Conservation (phyloP, 2,113 vertebrate species). For the Polypterus senegalus region DNA sequence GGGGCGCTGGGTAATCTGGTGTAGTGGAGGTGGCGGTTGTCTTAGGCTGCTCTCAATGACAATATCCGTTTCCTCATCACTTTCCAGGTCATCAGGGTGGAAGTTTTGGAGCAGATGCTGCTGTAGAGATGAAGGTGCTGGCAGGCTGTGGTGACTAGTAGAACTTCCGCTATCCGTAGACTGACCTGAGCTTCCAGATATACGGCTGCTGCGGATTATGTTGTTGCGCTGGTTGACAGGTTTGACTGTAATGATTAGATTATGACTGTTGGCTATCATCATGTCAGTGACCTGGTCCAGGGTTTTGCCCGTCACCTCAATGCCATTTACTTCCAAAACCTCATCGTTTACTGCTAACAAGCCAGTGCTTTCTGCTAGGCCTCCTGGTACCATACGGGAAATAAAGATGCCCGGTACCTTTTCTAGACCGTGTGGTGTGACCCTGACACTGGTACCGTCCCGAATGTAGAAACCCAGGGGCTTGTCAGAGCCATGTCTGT, state of each 20-base stretch:
- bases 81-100: slow-evolving; percentile 79
- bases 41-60: slow-evolving; percentile 81
- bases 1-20: slow-evolving; percentile 15
- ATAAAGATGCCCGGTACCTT: slow-evolving; percentile 96
- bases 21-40: slow-evolving; percentile 37
- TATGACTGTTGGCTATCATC: slow-evolving; percentile 99
- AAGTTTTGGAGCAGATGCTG: slow-evolving; percentile 54
- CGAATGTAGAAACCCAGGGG: slow-evolving; percentile 94
- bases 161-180: slow-evolving; percentile 74
- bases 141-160: slow-evolving; percentile 58
- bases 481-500: slow-evolving; percentile 85
- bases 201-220: slow-evolving; percentile 74
- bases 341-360: slow-evolving; percentile 95
- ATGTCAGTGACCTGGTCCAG: slow-evolving; percentile 97
- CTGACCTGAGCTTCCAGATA: slow-evolving; percentile 77
- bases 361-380: slow-evolving; percentile 88
- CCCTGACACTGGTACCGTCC: slow-evolving; percentile 83
- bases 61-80: slow-evolving; percentile 83
- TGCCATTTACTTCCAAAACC: slow-evolving; percentile 96
- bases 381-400: slow-evolving; percentile 88
- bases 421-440: slow-evolving; percentile 86
- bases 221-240: slow-evolving; percentile 96
- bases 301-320: slow-evolving; percentile 90
- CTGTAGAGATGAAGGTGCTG: slow-evolving; percentile 47
- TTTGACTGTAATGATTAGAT: slow-evolving; percentile 92